A percentile compares a stretch with the other conserved stretches of the same genome.
Conservation (phyloP, 2,113 vertebrate species). For the Lepus europaeus region DNA sequence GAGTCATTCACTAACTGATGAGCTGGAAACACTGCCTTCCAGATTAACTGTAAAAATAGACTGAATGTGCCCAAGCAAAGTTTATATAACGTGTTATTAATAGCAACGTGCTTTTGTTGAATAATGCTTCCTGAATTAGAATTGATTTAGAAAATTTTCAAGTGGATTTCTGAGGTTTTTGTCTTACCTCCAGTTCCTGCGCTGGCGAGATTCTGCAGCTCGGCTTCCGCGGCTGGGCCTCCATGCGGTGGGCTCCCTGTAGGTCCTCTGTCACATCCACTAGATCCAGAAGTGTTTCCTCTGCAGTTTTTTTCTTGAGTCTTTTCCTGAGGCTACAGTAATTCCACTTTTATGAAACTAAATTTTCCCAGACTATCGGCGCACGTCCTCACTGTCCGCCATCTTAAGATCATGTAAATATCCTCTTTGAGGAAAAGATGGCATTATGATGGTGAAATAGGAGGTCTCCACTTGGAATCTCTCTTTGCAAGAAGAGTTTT, state of each 20-base stretch:
- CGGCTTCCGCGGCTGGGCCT: too few species aligned
- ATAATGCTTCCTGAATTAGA: neutral
- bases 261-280: too few species aligned
- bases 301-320: too few species aligned
- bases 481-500: neutral
- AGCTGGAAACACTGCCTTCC: neutral
- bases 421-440: neutral
- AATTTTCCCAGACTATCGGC: too few species aligned
- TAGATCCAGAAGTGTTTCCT: too few species aligned
- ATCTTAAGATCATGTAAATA: neutral
- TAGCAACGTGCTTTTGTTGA: neutral
- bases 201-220: too few species aligned
- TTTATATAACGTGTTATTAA: neutral
- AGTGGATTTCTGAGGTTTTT: neutral
- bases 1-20: neutral
- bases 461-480: neutral
- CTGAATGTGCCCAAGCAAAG: neutral
- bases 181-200: too few species aligned
- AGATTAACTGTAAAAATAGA: neutral
- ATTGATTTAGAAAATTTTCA: constrained; percentile 1
- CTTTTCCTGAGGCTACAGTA: too few species aligned
- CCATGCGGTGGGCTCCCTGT: too few species aligned
- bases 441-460: neutral
- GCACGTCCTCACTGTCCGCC: too few species aligned
- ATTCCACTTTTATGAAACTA: too few species aligned